phyloP scores from a whole-genome alignment of 2,797 vertebrate species.

The Gymnopithys bicolor region DNA sequence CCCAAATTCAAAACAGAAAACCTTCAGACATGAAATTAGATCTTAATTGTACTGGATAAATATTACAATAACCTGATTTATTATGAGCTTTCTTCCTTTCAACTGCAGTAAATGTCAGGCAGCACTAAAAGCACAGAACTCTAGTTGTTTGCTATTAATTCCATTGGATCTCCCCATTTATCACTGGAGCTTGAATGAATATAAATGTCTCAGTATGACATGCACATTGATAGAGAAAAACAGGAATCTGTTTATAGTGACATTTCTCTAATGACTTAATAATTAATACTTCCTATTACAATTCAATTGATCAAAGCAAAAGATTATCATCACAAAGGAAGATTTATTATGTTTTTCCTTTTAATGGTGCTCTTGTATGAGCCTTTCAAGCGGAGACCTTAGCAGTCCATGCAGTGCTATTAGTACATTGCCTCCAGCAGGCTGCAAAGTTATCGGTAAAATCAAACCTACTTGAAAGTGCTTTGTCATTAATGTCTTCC shows the following conservation, averaged over 20 bases:
- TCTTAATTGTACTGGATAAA: slow-evolving; percentile 12
- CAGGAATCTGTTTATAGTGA: neutral
- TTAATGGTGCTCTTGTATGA: neutral
- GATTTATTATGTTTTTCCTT: neutral
- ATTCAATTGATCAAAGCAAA: neutral
- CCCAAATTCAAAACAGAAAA: neutral
- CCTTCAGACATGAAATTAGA: neutral
- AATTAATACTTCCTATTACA: slow-evolving; percentile 39
- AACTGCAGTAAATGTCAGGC: slow-evolving; percentile 23
- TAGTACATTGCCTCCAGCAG: neutral
- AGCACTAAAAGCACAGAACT: neutral
- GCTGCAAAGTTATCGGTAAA: slow-evolving; percentile 7
- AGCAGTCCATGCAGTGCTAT: neutral
- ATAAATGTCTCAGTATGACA: neutral
- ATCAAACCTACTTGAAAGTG: slow-evolving; percentile 89
- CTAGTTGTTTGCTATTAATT: slow-evolving; percentile 8
- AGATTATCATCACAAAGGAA: neutral
- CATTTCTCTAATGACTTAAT: slow-evolving; percentile 1
- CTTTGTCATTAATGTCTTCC: slow-evolving; percentile 93
- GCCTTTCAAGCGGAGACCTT: slow-evolving; percentile 17
- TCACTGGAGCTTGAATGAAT: neutral
- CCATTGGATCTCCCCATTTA: neutral
- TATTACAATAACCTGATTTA: slow-evolving; percentile 8
- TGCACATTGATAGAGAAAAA: neutral
- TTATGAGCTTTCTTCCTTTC: neutral